Percentiles rank a stretch among this genome's conserved stretches.
These are phyloP conservation scores for Oreocharis arfaki DNA, from an alignment of 2,113 vertebrate genomes.

Conservation along the genomic window DNA sequence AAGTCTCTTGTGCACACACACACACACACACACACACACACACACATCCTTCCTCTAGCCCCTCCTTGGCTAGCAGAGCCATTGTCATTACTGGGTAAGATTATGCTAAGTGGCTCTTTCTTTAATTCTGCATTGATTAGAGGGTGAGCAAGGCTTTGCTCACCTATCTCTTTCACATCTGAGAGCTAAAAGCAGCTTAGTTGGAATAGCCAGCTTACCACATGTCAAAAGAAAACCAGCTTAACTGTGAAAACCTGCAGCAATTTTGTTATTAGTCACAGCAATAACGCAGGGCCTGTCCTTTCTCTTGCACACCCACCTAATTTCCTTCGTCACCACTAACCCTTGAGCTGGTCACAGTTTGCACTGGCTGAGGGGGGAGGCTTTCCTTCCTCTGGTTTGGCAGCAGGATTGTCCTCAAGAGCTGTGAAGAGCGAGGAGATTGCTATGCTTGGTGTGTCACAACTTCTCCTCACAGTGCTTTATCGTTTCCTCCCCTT, in stretches of 20 bases:
- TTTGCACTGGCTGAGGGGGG: background rate
- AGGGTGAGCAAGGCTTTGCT: background rate
- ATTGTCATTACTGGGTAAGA: background rate
- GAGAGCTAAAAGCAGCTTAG: slow-evolving; percentile 40
- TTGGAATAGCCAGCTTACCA: slow-evolving; percentile 22
- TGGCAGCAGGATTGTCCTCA: background rate
- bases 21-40: background rate
- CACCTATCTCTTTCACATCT: background rate
- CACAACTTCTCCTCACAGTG: background rate
- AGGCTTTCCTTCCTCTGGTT: background rate
- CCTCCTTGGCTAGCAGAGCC: background rate
- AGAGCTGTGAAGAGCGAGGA: background rate
- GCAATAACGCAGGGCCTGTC: background rate
- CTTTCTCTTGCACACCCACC: background rate
- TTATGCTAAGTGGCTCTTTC: background rate
- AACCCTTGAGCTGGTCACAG: background rate
- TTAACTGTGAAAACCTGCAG: background rate
- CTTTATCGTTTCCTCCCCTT: background rate
- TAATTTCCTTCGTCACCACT: background rate
- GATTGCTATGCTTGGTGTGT: background rate
- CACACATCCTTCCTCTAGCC: accelerated
- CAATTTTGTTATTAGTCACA: background rate
- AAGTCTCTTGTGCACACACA: too few relatives aligned
- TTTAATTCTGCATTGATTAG: slow-evolving; percentile 24
- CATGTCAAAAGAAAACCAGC: slow-evolving; percentile 27